A percentile compares a stretch with the other conserved stretches of the same genome.
Evolutionary conservation across 2,113 vertebrate species (phyloP).

Genomic region (Empidonax alnorum): DNA sequence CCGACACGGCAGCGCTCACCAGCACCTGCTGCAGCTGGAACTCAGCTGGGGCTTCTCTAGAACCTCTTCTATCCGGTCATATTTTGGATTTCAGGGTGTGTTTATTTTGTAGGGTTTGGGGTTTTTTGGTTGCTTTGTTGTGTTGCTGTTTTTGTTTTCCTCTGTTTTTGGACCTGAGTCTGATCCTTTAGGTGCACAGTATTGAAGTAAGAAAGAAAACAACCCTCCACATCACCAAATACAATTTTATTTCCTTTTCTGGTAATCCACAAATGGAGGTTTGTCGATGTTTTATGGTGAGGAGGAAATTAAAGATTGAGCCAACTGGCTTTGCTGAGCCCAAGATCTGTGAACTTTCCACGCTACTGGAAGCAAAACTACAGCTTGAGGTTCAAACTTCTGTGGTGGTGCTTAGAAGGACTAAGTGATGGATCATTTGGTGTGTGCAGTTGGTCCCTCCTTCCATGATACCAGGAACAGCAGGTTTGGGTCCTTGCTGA

Average conservation of each 20-base stretch:
- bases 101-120: background rate
- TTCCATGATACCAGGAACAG: background rate
- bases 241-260: background rate
- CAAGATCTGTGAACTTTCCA: background rate
- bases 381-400: background rate
- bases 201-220: background rate
- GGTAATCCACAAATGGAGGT: background rate
- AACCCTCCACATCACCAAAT: background rate
- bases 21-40: slow-evolving; percentile 5
- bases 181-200: background rate
- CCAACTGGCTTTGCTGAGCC: background rate
- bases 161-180: background rate
- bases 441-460: background rate
- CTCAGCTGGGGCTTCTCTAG: background rate
- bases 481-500: background rate
- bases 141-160: background rate
- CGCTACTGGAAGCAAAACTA: background rate
- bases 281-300: background rate
- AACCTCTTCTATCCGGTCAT: background rate
- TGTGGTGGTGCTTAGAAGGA: background rate
- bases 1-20: slow-evolving; percentile 28
- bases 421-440: background rate
- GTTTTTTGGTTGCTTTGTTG: background rate
- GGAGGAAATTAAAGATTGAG: background rate
- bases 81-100: background rate